These are phyloP conservation scores for Ganaspis brasiliensis DNA, from an alignment of 2,888 invertebrate species.

Conservation along the genomic window DNA sequence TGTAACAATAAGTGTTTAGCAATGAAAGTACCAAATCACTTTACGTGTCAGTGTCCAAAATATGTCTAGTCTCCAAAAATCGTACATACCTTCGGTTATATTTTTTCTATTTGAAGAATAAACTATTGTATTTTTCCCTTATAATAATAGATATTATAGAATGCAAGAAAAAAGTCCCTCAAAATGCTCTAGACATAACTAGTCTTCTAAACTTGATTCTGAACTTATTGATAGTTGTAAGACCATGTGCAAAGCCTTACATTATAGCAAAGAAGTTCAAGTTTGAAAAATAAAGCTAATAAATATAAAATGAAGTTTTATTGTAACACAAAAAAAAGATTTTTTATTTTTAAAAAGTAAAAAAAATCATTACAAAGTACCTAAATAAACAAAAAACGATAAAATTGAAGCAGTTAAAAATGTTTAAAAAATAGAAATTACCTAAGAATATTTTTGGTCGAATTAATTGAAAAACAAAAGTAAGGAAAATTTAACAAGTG, in stretches of 20 bases:
- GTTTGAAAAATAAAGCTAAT: conserved; percentile 51
- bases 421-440: too few species aligned
- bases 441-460: too few species aligned
- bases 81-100: conserved; percentile 60
- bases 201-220: conserved; percentile 53
- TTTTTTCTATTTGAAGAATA: conserved; percentile 62
- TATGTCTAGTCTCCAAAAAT: conserved; percentile 59
- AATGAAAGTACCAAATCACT: conserved; percentile 62
- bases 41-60: conserved; percentile 53
- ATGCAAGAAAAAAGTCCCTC: conserved; percentile 45
- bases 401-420: too few species aligned
- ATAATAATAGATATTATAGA: conserved; percentile 50
- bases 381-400: too few species aligned
- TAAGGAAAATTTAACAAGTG: too few species aligned
- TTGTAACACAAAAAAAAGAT: too few species aligned
- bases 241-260: conserved; percentile 58
- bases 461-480: too few species aligned
- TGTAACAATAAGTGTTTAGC: conserved; percentile 63
- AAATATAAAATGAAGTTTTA: conserved; percentile 37
- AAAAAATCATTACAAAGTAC: too few species aligned
- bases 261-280: conserved; percentile 51
- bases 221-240: conserved; percentile 55
- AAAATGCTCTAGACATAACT: conserved; percentile 50
- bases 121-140: conserved; percentile 58
- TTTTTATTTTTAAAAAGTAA: too few species aligned